phyloP scores from a whole-genome alignment of 2,113 vertebrate genomes.

The Gulo gulo region DNA sequence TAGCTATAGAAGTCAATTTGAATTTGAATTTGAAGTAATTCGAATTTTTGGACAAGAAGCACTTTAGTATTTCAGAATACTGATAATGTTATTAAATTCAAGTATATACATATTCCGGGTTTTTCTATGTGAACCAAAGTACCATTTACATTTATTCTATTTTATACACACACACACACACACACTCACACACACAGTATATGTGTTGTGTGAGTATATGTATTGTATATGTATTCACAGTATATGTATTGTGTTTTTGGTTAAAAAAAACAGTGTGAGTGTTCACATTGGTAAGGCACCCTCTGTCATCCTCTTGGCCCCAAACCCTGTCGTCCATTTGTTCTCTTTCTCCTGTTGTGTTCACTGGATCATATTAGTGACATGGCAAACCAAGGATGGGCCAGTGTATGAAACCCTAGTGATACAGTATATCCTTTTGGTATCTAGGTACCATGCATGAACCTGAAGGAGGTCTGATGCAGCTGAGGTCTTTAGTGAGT shows the following conservation, averaged over 20 bases:
- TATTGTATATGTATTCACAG: no score
- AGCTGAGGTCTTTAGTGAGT: background rate
- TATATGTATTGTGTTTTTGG: background rate
- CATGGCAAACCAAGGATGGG: background rate
- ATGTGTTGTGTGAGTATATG: no score
- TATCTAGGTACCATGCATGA: background rate
- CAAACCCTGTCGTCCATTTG: no score
- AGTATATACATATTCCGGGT: background rate
- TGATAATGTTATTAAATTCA: background rate
- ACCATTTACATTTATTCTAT: background rate
- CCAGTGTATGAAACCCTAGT: background rate
- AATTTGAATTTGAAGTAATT: background rate
- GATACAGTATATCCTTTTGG: background rate
- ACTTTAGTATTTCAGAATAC: background rate
- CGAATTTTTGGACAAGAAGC: background rate
- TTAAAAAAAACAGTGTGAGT: background rate
- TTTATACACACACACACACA: background rate
- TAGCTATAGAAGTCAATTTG: background rate
- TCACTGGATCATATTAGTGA: background rate
- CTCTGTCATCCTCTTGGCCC: background rate
- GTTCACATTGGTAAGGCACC: background rate
- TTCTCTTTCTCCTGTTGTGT: background rate
- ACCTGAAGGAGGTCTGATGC: background rate
- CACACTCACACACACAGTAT: no score
- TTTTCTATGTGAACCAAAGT: background rate